Base-by-base conservation (phyloP, 1,140 invertebrate genomes). In the Periplaneta americana region DNA sequence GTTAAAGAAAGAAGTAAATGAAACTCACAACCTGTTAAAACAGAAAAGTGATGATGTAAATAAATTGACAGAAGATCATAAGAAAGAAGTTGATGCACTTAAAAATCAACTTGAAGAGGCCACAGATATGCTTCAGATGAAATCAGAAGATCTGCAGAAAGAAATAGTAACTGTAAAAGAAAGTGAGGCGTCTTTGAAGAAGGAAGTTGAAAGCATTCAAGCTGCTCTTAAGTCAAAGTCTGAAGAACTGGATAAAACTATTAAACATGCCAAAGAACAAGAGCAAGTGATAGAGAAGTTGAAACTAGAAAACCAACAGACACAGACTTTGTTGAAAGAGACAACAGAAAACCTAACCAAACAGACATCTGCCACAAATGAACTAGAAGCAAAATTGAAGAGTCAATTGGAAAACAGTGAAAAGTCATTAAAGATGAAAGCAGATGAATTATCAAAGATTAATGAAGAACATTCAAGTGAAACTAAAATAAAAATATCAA, bases 261-360 rank as follows among this genome's bases (percentile, higher is more conserved):
- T 87, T 84, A 83, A 84, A 75, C 78, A 82, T 28, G 80, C 84
- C 22, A 82, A 83, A 78, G 78, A 80, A 32, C 75, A 74, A 57
- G 75, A 83, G 6, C 74, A 48, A 32, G 80, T 84, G 81, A 84
- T 84, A 74, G 82, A 83, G 74, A 48, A 34, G 18, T 81, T 85
- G 28, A 83, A 84, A 79, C 75, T 48, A 35, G 80, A 83, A 74
- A 18, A 84, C 13, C 76, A 82, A 32, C 82, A 83, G 33, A 75
- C 81, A 78, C 33, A 82, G 18, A 79, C 82, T 22, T 34, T 32
- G 75, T 83, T 83, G 17, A 79, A 84, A 77, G 57, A 79, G 22
- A 79, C 84, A 80, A 74, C 90, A 84, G 88, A 89, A 75, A 88
- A 89, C 82, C 84, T 91, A 36, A 88, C 89, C 85, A 85, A 85